Conservation (phyloP, 1,140 invertebrate species). For the Aphidius gifuensis region DNA sequence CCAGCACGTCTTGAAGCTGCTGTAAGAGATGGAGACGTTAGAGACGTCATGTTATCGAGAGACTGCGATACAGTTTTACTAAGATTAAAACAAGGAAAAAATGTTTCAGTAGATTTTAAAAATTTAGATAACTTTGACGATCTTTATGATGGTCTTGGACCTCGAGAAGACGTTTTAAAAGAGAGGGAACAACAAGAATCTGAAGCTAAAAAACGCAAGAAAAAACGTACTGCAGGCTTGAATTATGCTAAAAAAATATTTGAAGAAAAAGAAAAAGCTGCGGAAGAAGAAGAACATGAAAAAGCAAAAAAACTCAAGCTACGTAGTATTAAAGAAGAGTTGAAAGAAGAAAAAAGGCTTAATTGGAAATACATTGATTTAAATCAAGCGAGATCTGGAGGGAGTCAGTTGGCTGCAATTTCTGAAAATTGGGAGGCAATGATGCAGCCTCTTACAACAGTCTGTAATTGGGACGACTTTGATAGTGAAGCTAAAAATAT, state of each 20-base stretch:
- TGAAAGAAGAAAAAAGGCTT: conserved; percentile 27
- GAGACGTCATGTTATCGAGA: conserved; percentile 72
- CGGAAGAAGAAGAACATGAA: conserved; percentile 58
- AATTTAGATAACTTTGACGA: conserved; percentile 61
- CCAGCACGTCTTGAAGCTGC: conserved; percentile 71
- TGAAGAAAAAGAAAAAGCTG: conserved; percentile 69
- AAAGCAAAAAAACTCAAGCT: conserved; percentile 55
- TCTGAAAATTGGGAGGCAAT: conserved; percentile 33
- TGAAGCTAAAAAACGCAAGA: conserved; percentile 59
- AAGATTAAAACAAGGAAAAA: conserved; percentile 68
- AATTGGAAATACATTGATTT: conserved; percentile 37
- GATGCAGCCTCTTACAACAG: conserved; percentile 45
- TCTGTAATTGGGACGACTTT: conserved; percentile 62
- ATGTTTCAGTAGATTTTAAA: conserved; percentile 68
- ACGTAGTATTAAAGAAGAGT: conserved; percentile 51
- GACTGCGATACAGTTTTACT: conserved; percentile 71
- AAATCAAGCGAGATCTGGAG: conserved; percentile 29
- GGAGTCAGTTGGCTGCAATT: conserved; percentile 30
- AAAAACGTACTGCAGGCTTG: conserved; percentile 59
- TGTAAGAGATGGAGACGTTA: conserved; percentile 72
- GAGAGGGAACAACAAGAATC: conserved; percentile 60
- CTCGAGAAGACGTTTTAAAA: conserved; percentile 60
- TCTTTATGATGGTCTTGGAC: conserved; percentile 65
- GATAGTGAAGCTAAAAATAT: conserved; percentile 53
- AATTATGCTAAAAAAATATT: conserved; percentile 69